Conservation (phyloP, 1,140 invertebrate genomes). For the Drosophila ercepeae region DNA sequence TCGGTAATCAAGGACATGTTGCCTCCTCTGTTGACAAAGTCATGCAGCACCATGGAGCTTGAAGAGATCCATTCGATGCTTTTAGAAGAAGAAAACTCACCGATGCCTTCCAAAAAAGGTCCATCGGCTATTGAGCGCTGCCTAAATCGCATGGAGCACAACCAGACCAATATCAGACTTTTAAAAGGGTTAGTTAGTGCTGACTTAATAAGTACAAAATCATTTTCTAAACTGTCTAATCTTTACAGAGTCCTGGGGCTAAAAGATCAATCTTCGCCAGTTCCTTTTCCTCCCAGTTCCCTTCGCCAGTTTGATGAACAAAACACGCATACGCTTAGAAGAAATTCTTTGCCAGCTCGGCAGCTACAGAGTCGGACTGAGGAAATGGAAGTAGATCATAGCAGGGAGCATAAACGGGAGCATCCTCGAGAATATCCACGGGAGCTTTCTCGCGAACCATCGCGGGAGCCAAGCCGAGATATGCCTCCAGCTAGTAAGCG, state of each 20-base stretch:
- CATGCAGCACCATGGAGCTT: conserved; percentile 46
- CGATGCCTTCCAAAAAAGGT: conserved; percentile 4
- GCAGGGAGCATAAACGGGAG: not conserved
- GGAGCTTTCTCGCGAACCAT: no score
- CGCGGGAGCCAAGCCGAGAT: conserved; percentile 9
- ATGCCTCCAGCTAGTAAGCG: conserved; percentile 30
- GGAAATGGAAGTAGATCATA: conserved; percentile 7
- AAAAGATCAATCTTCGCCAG: not conserved
- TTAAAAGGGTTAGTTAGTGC: conserved; percentile 38
- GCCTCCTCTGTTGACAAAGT: conserved; percentile 29
- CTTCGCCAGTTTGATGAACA: conserved; percentile 14
- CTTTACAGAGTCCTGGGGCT: conserved; percentile 34
- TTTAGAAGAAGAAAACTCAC: conserved; percentile 18
- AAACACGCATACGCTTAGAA: not conserved
- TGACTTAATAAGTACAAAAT: not conserved
- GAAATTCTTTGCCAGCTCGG: conserved; percentile 23
- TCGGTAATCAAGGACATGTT: conserved; percentile 45
- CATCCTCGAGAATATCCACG: not conserved
- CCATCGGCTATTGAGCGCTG: conserved; percentile 27
- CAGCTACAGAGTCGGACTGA: conserved; percentile 10
- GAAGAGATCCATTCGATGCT: conserved; percentile 49
- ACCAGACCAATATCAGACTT: conserved; percentile 24
- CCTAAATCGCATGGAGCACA: conserved; percentile 33
- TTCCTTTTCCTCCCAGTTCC: no score
- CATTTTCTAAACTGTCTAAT: not conserved